phyloP scores from a whole-genome alignment of 2,113 vertebrate species.

The Chlamydotis undulata region DNA sequence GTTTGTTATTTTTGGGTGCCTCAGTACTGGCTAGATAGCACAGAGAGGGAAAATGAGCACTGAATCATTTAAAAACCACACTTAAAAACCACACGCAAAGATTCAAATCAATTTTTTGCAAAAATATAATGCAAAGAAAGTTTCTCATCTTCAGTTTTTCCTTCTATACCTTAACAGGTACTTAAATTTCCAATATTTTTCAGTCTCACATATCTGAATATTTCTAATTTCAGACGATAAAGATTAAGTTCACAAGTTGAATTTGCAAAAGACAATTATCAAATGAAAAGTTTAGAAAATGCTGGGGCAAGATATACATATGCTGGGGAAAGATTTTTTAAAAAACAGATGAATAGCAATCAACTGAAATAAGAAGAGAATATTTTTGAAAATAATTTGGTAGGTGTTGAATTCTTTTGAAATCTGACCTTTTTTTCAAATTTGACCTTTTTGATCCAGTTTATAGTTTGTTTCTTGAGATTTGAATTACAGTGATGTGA shows the following conservation, averaged over 20 bases:
- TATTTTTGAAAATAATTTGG: not conserved
- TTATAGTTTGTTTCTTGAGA: not conserved
- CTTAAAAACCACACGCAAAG: not conserved
- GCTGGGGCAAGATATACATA: not conserved
- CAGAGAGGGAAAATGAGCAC: not conserved
- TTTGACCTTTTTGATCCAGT: not conserved
- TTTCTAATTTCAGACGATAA: not conserved
- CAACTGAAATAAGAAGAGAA: not conserved
- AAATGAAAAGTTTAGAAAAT: not conserved
- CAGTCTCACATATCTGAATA: not conserved
- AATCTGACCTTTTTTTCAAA: not conserved
- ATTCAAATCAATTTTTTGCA: not conserved
- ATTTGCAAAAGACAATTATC: not conserved
- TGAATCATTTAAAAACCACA: not conserved
- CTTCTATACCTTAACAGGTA: not conserved
- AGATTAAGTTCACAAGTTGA: not conserved
- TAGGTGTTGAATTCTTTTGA: not conserved
- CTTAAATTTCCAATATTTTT: not conserved
- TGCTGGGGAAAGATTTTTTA: not conserved
- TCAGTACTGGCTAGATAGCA: not conserved
- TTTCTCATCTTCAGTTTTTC: not conserved
- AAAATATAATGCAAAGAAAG: not conserved
- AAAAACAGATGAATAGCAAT: not conserved
- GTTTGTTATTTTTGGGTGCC: constrained; percentile 19
- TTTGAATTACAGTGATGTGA: not conserved